Base-by-base conservation (phyloP, 2,888 invertebrate species). In the Hydroisotoma schaefferi region DNA sequence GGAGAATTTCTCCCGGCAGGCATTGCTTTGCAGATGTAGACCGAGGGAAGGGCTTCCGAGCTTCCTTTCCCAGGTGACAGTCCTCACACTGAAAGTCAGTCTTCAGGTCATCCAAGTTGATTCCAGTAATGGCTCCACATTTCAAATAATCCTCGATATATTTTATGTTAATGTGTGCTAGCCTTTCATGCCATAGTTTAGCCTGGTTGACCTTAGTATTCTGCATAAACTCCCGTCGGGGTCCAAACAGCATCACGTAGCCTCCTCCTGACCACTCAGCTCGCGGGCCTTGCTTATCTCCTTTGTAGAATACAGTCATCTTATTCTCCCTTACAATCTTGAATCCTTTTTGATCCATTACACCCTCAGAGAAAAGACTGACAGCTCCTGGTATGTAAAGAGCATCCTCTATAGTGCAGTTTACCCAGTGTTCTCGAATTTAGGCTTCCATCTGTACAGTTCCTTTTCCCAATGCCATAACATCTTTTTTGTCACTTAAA, bases 291-390 rank as follows among this genome's bases (percentile, higher is more conserved):
- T 49, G 54, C 5, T 46, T 46, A 2, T 55, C 52, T n/a, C 61
- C 26, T 18, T 49, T 52, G 33, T 25, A 46, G 51, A 46, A 66
- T 1, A 46, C 27, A 10, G 15, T 15, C 4, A 46, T 47, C 2
- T 18, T 28, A 8, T 40, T 28, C 28, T 28, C 40, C 33, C 62
- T 66, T 0, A 0, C 8, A 1, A 66, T 60, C 29, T 56, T 40
- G 20, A 53, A 59, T 28, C 66, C 66, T 44, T 61, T 63, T 6
- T 46, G 28, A 2, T 60, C 4, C 49, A 66, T 40, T 1, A 59
- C 49, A 18, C 61, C 58, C 48, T 67, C 67, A 2, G 67, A 67
- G 52, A 67, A 54, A 0, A 67, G 53, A 44, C 59, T 61, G 1
- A 55, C 55, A 29, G 56, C 57, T 1, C 57, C 59, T 1, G 54